Evolutionary conservation across 1,140 invertebrate genomes (phyloP).

Genomic region (Drosophila melanogaster): DNA sequence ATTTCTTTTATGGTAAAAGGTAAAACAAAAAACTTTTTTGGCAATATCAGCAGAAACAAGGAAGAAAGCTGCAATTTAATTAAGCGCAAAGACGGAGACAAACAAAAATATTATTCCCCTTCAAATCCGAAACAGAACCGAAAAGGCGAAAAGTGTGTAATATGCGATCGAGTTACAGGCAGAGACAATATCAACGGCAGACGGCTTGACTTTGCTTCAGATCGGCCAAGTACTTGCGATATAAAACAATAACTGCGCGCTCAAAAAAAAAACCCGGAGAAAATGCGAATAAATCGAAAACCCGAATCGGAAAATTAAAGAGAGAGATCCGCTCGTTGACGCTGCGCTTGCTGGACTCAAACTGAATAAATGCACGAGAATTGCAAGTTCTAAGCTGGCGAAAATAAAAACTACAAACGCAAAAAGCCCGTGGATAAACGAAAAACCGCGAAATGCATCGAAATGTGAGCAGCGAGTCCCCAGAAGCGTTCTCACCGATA

Average conservation of each 20-base stretch:
- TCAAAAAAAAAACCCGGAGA: conserved; percentile 11
- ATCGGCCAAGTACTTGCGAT: conserved; percentile 21
- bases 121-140: conserved; percentile 8
- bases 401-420: conserved; percentile 25
- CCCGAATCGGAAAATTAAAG: conserved; percentile 6
- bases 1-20: too few species aligned
- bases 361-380: conserved; percentile 66
- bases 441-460: conserved; percentile 52
- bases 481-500: conserved; percentile 35
- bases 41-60: conserved; percentile 31
- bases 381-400: conserved; percentile 74
- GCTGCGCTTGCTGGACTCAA: conserved; percentile 75
- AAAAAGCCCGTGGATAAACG: conserved; percentile 55
- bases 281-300: conserved; percentile 22
- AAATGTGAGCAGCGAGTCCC: conserved; percentile 54
- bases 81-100: not conserved
- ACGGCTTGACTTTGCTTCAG: conserved; percentile 29
- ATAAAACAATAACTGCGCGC: conserved; percentile 13
- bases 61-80: conserved; percentile 6
- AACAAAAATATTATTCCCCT: conserved; percentile 9
- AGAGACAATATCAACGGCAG: conserved; percentile 22
- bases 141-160: conserved; percentile 30
- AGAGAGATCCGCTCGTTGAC: conserved; percentile 62
- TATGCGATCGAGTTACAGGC: conserved; percentile 57
- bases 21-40: not conserved